Evolutionary conservation across 2,888 invertebrate species (phyloP).

Genomic region (Conistra vaccinii): DNA sequence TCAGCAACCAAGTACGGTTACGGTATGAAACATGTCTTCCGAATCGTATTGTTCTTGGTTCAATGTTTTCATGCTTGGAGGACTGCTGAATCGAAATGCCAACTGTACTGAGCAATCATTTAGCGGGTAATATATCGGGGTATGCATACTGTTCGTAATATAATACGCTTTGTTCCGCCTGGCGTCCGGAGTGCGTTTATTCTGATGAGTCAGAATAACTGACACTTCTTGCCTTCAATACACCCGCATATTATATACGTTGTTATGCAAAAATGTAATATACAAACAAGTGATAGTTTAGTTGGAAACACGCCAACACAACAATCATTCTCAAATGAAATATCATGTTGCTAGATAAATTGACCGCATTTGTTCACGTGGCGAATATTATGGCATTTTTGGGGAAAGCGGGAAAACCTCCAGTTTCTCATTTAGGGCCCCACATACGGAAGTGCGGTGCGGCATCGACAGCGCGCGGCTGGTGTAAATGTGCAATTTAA

Average conservation of each 20-base stretch:
- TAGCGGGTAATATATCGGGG: neutral
- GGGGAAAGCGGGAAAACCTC: neutral
- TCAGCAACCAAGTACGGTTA: neutral
- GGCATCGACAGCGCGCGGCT: neutral
- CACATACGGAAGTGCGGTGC: neutral
- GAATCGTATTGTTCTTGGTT: neutral
- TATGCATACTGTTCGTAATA: neutral
- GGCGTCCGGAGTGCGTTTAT: neutral
- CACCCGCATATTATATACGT: slow-evolving; percentile 14
- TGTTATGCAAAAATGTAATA: slow-evolving; percentile 51
- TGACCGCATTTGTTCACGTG: slow-evolving; percentile 28
- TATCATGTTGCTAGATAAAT: slow-evolving; percentile 44
- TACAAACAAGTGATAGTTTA: slow-evolving; percentile 35
- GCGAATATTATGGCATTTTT: slow-evolving; percentile 2
- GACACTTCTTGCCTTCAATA: slow-evolving; percentile 26
- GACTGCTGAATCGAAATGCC: slow-evolving; percentile 7
- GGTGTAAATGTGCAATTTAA: neutral
- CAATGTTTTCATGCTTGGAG: neutral
- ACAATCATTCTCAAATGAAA: slow-evolving; percentile 48
- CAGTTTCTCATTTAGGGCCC: neutral
- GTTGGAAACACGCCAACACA: slow-evolving; percentile 55
- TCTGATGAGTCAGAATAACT: slow-evolving; percentile 42
- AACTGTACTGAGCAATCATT: neutral
- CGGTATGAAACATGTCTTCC: neutral
- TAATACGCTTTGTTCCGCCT: slow-evolving; percentile 12